These are phyloP conservation scores for Microtus oregoni DNA, from an alignment of 2,113 vertebrate species.

Conservation along the genomic window DNA sequence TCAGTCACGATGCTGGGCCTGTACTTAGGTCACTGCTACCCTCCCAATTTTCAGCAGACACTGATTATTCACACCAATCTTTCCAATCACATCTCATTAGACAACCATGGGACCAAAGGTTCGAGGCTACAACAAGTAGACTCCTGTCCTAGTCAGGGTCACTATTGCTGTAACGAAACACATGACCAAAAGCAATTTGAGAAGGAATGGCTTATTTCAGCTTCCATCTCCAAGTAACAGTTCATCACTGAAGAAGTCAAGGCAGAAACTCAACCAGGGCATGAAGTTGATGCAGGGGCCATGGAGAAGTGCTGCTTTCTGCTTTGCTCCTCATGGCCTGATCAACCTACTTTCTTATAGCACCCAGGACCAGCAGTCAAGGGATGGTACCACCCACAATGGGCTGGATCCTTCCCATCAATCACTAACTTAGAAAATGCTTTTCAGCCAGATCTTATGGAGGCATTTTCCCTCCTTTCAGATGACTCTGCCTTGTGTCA, in stretches of 20 bases:
- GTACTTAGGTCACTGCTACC: background rate
- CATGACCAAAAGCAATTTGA: no score
- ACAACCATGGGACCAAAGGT: background rate
- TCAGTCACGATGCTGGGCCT: background rate
- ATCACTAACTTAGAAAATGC: background rate
- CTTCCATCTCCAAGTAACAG: background rate
- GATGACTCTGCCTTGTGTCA: background rate
- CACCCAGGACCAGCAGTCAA: background rate
- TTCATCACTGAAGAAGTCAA: background rate
- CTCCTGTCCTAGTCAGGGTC: background rate
- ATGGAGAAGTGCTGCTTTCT: background rate
- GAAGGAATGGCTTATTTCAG: background rate
- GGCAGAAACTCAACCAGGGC: background rate
- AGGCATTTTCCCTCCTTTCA: background rate
- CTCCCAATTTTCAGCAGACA: background rate
- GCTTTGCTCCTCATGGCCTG: background rate
- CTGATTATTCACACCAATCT: background rate
- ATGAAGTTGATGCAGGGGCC: background rate
- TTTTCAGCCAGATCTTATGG: background rate
- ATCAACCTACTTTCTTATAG: background rate
- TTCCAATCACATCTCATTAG: no score
- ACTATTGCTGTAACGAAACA: background rate
- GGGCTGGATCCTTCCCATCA: background rate
- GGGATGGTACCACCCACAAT: background rate
- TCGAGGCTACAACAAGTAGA: background rate